Percentiles rank a stretch among this genome's conserved stretches.
Evolutionary conservation across 2,797 vertebrate species (phyloP).

Genomic region (Darevskia mixta): DNA sequence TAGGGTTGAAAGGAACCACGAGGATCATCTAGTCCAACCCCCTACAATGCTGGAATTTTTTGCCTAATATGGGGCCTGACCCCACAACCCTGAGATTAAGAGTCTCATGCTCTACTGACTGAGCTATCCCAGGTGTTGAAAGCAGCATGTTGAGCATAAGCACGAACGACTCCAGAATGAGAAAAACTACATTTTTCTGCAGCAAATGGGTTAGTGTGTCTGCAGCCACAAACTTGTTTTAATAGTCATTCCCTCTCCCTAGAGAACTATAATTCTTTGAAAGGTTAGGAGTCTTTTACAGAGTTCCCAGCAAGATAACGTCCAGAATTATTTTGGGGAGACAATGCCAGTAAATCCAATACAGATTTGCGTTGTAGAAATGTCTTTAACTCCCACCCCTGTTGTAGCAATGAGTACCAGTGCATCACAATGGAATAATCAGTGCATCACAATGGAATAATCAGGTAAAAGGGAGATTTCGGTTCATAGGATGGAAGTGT

Average conservation of each 20-base stretch:
- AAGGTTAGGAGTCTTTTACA: not conserved
- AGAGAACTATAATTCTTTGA: not conserved
- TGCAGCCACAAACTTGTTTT: not conserved
- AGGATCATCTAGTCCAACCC: too few species aligned
- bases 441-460: not conserved
- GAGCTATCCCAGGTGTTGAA: too few species aligned
- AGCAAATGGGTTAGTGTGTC: too few species aligned
- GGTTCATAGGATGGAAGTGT: not conserved
- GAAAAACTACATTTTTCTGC: too few species aligned
- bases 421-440: not conserved
- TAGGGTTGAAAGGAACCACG: too few species aligned
- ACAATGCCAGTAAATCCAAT: not conserved
- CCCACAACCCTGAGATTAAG: too few species aligned
- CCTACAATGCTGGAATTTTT: too few species aligned
- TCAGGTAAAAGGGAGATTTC: not conserved
- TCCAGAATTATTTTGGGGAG: not conserved
- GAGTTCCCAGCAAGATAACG: not conserved
- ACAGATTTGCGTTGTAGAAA: not conserved
- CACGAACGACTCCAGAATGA: too few species aligned
- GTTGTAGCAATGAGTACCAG: not conserved
- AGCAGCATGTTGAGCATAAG: too few species aligned
- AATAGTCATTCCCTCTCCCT: not conserved
- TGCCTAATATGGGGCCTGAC: too few species aligned
- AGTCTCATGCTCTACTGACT: too few species aligned
- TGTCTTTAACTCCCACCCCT: not conserved